phyloP scores from a whole-genome alignment of 2,797 vertebrate genomes.

The Discoglossus pictus region DNA sequence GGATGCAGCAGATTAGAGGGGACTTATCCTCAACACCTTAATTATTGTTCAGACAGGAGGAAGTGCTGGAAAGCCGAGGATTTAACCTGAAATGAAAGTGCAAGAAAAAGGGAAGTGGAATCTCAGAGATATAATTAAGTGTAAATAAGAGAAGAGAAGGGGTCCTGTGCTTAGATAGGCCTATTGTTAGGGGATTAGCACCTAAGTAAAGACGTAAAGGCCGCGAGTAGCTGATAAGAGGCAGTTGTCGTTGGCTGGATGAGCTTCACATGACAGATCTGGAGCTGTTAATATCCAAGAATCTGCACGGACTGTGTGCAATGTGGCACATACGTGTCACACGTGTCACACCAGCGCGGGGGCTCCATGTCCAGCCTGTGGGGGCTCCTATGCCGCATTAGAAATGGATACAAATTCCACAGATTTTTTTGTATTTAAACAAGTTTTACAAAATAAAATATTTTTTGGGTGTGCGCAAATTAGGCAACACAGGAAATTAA shows the following conservation, averaged over 20 bases:
- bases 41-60: conserved; percentile 48
- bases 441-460: too few relatives aligned
- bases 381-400: too few relatives aligned
- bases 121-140: conserved; percentile 73
- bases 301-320: conserved; percentile 16
- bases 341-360: too few relatives aligned
- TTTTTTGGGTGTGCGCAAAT: too few relatives aligned
- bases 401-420: too few relatives aligned
- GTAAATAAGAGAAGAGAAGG: conserved; percentile 71
- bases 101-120: conserved; percentile 61
- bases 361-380: too few relatives aligned
- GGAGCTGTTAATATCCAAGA: conserved; percentile 39
- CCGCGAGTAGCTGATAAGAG: conserved; percentile 52
- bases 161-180: conserved; percentile 59
- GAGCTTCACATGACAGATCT: conserved; percentile 15
- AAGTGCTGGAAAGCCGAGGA: conserved; percentile 29
- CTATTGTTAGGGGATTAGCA: conserved; percentile 75
- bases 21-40: conserved; percentile 57
- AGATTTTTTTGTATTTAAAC: too few relatives aligned
- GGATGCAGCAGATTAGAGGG: conserved; percentile 37
- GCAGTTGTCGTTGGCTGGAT: conserved; percentile 52
- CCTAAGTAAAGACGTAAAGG: conserved; percentile 71
- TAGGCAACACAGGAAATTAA: too few relatives aligned
- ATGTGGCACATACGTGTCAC: neutral
- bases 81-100: conserved; percentile 48